These are phyloP conservation scores for Pachyseris speciosa DNA, from an alignment of 64 coral and sea anemone genomes.

Conservation along the genomic window DNA sequence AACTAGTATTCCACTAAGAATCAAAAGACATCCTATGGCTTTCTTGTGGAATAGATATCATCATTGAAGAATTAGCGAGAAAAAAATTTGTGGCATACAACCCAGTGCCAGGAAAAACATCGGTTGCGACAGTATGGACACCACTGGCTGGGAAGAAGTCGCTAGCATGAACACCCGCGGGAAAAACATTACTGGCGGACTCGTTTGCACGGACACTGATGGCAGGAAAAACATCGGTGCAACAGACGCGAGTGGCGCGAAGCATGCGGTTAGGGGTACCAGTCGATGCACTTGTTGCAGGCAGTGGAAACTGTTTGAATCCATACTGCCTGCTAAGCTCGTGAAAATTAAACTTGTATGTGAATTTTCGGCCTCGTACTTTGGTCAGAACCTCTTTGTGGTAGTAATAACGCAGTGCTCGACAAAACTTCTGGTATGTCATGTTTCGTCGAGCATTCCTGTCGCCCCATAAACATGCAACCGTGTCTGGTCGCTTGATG, in stretches of 20 bases:
- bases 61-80: too few species aligned
- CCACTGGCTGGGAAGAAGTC: too few species aligned
- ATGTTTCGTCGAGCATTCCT: constrained; percentile 47
- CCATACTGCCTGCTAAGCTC: constrained; percentile 15
- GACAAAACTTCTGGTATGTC: constrained; percentile 43
- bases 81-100: too few species aligned
- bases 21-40: too few species aligned
- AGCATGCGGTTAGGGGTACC: neutral
- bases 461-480: constrained; percentile 26
- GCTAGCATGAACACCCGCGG: too few species aligned
- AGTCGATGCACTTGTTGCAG: too few species aligned
- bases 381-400: constrained; percentile 21
- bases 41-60: neutral
- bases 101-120: too few species aligned
- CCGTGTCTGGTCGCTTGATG: constrained; percentile 2
- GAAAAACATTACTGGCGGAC: too few species aligned
- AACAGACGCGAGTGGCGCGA: neutral
- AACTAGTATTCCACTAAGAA: too few species aligned
- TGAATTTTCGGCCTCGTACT: constrained; percentile 21
- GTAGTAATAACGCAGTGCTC: constrained; percentile 55
- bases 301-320: neutral
- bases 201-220: neutral
- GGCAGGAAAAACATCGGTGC: neutral
- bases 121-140: too few species aligned
- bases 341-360: constrained; percentile 22